Conservation (phyloP, 2,888 invertebrate genomes). For the Blera fallax region DNA sequence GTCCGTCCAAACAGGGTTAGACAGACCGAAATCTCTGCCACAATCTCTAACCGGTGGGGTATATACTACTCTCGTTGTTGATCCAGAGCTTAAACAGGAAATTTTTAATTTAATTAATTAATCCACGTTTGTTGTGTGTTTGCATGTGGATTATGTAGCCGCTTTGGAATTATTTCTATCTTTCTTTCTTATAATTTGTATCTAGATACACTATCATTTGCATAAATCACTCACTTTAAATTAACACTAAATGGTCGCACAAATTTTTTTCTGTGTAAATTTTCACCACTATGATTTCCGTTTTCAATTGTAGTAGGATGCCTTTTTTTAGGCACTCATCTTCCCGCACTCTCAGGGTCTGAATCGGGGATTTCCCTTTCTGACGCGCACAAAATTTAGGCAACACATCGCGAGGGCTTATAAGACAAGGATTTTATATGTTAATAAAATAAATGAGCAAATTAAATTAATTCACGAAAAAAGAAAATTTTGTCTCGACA, state of each 20-base stretch:
- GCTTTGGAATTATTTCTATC: not conserved
- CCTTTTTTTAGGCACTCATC: not conserved
- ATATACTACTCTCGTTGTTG: conserved; percentile 5
- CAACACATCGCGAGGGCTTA: conserved; percentile 30
- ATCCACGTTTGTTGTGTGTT: conserved; percentile 74
- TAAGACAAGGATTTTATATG: not conserved
- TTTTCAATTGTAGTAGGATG: not conserved
- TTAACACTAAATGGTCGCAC: conserved; percentile 6
- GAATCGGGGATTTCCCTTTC: conserved; percentile 52
- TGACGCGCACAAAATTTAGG: conserved; percentile 61
- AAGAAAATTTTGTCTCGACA: not conserved
- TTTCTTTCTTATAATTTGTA: conserved; percentile 11
- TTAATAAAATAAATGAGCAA: not conserved
- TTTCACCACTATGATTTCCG: not conserved
- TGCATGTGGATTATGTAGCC: not conserved
- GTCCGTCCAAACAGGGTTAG: conserved; percentile 38
- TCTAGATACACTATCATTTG: conserved; percentile 10
- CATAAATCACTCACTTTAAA: not conserved
- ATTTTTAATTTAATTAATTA: conserved; percentile 82
- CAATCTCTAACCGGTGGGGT: conserved; percentile 1
- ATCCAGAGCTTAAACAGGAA: conserved; percentile 80
- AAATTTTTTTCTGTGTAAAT: not conserved
- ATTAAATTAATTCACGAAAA: not conserved
- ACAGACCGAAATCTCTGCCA: conserved; percentile 23
- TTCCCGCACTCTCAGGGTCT: conserved; percentile 35